Conservation (phyloP, 2,113 vertebrate genomes). For the Castor canadensis region DNA sequence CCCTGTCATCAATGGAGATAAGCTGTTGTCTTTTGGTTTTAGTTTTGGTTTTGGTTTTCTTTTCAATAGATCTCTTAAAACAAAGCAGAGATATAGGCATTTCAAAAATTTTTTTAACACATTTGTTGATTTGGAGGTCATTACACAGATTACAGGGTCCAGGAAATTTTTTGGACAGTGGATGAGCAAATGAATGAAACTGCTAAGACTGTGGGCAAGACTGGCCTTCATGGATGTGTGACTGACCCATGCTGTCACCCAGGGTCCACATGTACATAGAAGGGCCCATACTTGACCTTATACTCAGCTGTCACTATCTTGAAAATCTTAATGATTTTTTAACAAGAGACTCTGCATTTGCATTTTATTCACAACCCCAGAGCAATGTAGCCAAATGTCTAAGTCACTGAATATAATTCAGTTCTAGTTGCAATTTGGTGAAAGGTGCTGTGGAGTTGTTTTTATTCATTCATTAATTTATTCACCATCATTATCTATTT, state of each 20-base stretch:
- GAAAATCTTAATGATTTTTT: not conserved
- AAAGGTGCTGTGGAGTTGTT: not conserved
- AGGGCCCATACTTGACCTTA: not conserved
- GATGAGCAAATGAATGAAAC: not conserved
- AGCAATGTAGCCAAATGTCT: not conserved
- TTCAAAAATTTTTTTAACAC: not conserved
- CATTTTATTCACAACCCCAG: not conserved
- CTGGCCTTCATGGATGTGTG: not conserved
- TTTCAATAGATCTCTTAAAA: not conserved
- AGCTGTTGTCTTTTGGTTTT: too few relatives aligned
- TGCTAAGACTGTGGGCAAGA: not conserved
- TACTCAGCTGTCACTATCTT: not conserved
- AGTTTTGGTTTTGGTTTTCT: not conserved
- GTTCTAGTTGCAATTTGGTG: not conserved
- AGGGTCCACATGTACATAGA: fast-evolving
- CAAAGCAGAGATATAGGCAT: not conserved
- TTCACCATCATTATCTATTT: not conserved
- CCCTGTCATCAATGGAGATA: not conserved
- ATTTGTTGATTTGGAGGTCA: not conserved
- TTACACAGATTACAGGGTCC: not conserved
- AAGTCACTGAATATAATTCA: not conserved
- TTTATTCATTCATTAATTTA: not conserved
- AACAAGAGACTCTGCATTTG: not conserved
- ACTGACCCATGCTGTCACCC: too few relatives aligned
- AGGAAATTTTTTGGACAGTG: not conserved